Evolutionary conservation across 1,140 invertebrate genomes (phyloP).

Genomic region (Euwallacea similis): DNA sequence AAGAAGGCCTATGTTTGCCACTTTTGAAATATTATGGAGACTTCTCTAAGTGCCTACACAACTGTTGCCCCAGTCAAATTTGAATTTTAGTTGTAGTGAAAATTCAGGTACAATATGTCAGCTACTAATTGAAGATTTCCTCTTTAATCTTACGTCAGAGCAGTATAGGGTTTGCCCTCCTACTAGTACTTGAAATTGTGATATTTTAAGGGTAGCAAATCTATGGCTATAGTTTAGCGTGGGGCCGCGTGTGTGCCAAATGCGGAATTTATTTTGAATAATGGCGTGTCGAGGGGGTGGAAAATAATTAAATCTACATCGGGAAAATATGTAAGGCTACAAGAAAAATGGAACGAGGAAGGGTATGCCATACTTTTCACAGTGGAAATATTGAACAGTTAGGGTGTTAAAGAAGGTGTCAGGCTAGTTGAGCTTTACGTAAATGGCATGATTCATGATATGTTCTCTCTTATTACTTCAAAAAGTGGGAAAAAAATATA

Average conservation of each 20-base stretch:
- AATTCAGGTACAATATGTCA: too few species aligned
- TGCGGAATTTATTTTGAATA: conserved; percentile 40
- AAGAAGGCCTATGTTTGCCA: not conserved
- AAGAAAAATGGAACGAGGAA: conserved; percentile 14
- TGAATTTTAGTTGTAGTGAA: too few species aligned
- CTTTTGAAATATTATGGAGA: too few species aligned
- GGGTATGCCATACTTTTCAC: not conserved
- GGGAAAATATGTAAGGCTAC: conserved; percentile 30
- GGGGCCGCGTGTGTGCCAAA: conserved; percentile 34
- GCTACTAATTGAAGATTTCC: too few species aligned
- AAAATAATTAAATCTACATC: conserved; percentile 37
- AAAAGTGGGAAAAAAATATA: conserved; percentile 15
- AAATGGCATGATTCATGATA: not conserved
- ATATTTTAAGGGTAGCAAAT: conserved; percentile 43
- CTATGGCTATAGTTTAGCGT: conserved; percentile 31
- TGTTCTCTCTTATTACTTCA: not conserved
- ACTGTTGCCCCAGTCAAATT: too few species aligned
- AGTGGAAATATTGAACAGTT: not conserved
- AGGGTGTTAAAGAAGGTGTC: too few species aligned
- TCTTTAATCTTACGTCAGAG: too few species aligned
- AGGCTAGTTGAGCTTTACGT: not conserved
- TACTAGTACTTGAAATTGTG: conserved; percentile 19
- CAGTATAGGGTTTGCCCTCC: not conserved
- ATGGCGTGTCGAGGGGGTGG: conserved; percentile 33
- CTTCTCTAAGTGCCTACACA: too few species aligned